Evolutionary conservation across 2,888 invertebrate genomes (phyloP), one percentile per base, ranked within the genome.

Genomic region (Apantesis nais): DNA sequence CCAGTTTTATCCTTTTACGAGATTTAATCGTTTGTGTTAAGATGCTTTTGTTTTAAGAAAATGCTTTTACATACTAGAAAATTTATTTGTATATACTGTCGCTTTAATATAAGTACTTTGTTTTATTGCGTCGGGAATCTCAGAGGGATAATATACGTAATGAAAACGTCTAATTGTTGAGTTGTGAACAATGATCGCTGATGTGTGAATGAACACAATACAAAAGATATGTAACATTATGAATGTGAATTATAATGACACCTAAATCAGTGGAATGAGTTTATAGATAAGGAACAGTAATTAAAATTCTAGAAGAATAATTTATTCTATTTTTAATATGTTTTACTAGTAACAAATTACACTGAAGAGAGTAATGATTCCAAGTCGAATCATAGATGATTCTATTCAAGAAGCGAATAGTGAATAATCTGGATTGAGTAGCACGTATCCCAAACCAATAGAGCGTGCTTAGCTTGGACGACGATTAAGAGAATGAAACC

Each of bases 1-100:
- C 75, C 75, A 77, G 77, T 75, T 82, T 81, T 68, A 79, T 81
- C 66, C 73, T 70, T 78, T 73, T 67, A 62, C 41, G 34, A 62
- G 70, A 55, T 65, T 58, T 64, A 62, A 61, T 11, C 61, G 31
- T 44, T 67, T 34, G n/a, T 48, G 44, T 34, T 34, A 44, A 61
- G 29, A 60, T 58, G 19, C 2, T 11, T 67, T 48, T 61, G 60
- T 58, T 67, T 60, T 11, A 60, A 67, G 60, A 41, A 67, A 63
- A 63, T 63, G 31, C 44, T 63, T 63, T 63, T 22, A 44, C 31
- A 29, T 3, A 31, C 29, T 63, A 44, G 12, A 63, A 63, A 31
- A 41, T 22, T 63, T 11, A 29, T 63, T 63, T 44, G 12, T 44
- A 44, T 44, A 12, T 31, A 44, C 31, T 22, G 44, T 63, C 31